Evolutionary conservation across 1,140 invertebrate species (phyloP).

Genomic region (Melitaea cinxia): DNA sequence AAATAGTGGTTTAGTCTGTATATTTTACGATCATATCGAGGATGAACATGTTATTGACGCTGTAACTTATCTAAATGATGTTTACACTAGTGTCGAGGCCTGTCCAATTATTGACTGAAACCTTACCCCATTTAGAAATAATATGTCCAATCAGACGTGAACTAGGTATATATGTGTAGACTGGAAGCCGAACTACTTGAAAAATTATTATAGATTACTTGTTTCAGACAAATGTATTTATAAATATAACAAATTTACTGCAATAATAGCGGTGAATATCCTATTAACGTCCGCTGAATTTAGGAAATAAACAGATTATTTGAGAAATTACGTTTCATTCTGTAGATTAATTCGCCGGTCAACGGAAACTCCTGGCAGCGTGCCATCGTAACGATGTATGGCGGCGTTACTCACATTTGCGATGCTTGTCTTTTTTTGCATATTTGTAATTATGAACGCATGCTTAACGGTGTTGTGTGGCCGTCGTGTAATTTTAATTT

Average conservation of each 20-base stretch:
- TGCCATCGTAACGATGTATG: conserved; percentile 27
- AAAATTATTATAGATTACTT: neutral
- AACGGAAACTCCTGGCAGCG: conserved; percentile 29
- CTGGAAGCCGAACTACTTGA: neutral
- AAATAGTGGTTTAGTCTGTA: neutral
- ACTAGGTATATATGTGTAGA: neutral
- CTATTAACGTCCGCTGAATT: conserved; percentile 19
- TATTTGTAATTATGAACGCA: conserved; percentile 8
- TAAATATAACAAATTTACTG: conserved; percentile 1
- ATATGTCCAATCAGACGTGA: neutral
- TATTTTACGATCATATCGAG: neutral
- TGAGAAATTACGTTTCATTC: conserved; percentile 28
- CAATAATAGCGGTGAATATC: conserved; percentile 3
- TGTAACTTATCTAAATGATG: conserved; percentile 7
- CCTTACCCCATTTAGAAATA: neutral
- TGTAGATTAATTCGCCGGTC: conserved; percentile 28
- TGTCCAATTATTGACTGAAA: conserved; percentile 9
- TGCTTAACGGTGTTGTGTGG: neutral
- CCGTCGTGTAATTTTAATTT: neutral
- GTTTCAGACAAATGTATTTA: neutral
- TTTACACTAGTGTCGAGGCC: conserved; percentile 1
- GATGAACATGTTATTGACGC: neutral
- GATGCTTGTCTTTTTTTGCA: conserved; percentile 21
- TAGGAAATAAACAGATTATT: conserved; percentile 23
- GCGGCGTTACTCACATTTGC: conserved; percentile 12